Conservation (phyloP, 2,888 invertebrate genomes). For the Erebia aethiops region DNA sequence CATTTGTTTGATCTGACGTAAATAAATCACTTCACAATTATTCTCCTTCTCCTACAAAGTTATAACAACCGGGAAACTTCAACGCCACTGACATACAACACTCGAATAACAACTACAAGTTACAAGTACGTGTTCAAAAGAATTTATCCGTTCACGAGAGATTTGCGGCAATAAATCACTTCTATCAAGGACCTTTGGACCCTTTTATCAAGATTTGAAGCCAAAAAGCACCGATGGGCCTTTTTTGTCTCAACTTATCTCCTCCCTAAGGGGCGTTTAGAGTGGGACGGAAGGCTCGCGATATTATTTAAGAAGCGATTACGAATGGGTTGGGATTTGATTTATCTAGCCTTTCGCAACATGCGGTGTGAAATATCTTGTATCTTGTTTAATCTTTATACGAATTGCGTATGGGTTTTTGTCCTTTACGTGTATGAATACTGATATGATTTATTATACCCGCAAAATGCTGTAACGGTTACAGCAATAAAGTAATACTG, state of each 20-base stretch:
- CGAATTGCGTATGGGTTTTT: background rate
- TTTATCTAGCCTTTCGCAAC: constrained; percentile 29
- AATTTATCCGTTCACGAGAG: constrained; percentile 66
- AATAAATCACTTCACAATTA: too few species aligned
- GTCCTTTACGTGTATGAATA: constrained; percentile 3
- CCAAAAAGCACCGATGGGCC: constrained; percentile 38
- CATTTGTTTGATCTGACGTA: too few species aligned
- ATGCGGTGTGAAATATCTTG: constrained; percentile 24
- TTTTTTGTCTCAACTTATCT: constrained; percentile 40
- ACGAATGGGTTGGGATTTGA: constrained; percentile 28
- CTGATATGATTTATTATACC: background rate
- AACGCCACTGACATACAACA: constrained; percentile 22
- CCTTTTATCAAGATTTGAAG: constrained; percentile 66
- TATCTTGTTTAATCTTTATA: constrained; percentile 12
- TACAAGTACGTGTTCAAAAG: constrained; percentile 52
- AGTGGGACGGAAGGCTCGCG: constrained; percentile 46
- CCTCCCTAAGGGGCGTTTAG: constrained; percentile 45
- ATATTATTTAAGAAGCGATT: constrained; percentile 36
- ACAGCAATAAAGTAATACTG: background rate
- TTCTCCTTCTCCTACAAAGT: too few species aligned
- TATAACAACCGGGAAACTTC: background rate
- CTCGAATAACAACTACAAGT: constrained; percentile 30
- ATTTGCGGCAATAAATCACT: constrained; percentile 69
- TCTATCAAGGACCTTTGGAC: constrained; percentile 61
- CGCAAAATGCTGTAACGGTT: background rate